Evolutionary conservation across 2,113 vertebrate genomes (phyloP).

Genomic region (Dromiciops gliroides): DNA sequence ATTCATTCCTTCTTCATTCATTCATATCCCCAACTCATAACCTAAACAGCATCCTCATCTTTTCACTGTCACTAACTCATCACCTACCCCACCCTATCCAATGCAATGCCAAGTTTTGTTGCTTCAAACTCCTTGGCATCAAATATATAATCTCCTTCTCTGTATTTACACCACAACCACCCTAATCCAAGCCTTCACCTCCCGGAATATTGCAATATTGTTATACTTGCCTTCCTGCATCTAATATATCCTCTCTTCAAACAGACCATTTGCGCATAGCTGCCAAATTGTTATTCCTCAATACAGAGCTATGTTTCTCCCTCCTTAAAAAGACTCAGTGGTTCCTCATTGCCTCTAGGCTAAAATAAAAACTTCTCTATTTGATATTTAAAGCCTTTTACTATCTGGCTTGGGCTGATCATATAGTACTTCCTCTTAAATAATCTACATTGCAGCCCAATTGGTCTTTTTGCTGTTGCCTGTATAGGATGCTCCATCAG

Average conservation of each 20-base stretch:
- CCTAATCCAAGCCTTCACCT: background rate
- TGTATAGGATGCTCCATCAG: too few relatives aligned
- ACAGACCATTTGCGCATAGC: background rate
- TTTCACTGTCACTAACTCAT: background rate
- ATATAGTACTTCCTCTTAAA: background rate
- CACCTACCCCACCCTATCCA: background rate
- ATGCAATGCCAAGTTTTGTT: background rate
- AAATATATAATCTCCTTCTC: background rate
- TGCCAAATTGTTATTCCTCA: background rate
- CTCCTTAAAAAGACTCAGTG: background rate
- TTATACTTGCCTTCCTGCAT: background rate
- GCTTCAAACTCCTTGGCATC: background rate
- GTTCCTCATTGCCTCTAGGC: background rate
- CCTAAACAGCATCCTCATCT: background rate
- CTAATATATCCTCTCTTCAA: background rate
- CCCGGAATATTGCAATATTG: background rate
- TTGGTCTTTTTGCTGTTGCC: background rate
- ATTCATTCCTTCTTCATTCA: background rate
- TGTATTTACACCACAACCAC: background rate
- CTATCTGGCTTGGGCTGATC: background rate
- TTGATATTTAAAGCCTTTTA: background rate
- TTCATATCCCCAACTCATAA: background rate
- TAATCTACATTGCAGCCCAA: background rate
- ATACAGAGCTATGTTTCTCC: background rate
- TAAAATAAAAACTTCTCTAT: background rate